Percentiles rank a stretch among this genome's conserved stretches.
These are phyloP conservation scores for Schizopygopsis pylzovi DNA, from an alignment of 2,797 vertebrate genomes.

Conservation along the genomic window DNA sequence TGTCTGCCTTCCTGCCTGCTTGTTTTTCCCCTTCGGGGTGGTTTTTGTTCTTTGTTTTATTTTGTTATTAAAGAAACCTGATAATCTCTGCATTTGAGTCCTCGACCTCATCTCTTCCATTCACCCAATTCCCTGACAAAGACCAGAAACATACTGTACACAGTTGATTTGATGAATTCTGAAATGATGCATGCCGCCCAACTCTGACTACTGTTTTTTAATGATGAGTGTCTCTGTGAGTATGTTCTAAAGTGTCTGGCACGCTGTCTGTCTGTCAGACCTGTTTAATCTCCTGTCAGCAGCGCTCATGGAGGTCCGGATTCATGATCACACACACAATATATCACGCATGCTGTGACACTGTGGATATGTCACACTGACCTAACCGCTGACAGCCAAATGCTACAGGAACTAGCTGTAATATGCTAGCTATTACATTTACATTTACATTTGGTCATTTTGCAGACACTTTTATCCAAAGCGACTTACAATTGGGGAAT, in stretches of 20 bases:
- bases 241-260: constrained; percentile 63
- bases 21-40: too few relatives aligned
- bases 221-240: not conserved
- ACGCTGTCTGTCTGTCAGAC: constrained; percentile 56
- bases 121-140: too few relatives aligned
- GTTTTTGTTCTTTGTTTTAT: too few relatives aligned
- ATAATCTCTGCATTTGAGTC: too few relatives aligned
- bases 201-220: not conserved
- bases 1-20: too few relatives aligned
- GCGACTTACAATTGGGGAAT: too few relatives aligned
- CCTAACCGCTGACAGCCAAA: not conserved
- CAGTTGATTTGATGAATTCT: not conserved
- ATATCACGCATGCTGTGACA: constrained; percentile 62
- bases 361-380: not conserved
- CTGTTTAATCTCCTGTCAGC: constrained; percentile 50
- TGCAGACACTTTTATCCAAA: too few relatives aligned
- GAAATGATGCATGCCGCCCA: not conserved
- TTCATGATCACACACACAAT: constrained; percentile 62
- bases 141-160: not conserved
- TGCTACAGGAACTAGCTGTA: not conserved
- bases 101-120: too few relatives aligned
- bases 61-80: too few relatives aligned
- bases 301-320: constrained; percentile 52
- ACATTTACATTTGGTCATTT: too few relatives aligned
- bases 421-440: too few relatives aligned